Conservation (phyloP, 1,140 invertebrate genomes). For the Penaeus japonicus region DNA sequence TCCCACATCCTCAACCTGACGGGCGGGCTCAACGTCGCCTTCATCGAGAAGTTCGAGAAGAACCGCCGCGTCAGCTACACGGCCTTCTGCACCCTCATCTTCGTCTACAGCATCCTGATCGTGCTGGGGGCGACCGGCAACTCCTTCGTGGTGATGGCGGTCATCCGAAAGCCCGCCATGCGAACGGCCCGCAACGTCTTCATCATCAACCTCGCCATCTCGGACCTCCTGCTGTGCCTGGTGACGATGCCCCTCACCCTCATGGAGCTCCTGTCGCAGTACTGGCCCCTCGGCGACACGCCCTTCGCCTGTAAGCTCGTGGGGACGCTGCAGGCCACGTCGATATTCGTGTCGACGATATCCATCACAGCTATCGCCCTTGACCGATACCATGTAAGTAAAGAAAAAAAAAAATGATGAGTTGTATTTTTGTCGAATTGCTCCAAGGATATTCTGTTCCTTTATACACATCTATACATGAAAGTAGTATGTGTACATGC, state of each 20-base stretch:
- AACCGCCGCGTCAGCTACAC: constrained; percentile 76
- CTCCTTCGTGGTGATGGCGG: constrained; percentile 79
- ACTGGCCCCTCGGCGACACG: constrained; percentile 76
- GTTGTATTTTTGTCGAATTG: not conserved
- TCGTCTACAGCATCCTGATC: constrained; percentile 77
- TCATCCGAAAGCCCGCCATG: constrained; percentile 81
- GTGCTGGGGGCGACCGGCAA: constrained; percentile 80
- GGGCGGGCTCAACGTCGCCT: constrained; percentile 40
- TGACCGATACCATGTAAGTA: constrained; percentile 75
- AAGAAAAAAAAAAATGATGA: too few relatives aligned
- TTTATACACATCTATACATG: too few relatives aligned
- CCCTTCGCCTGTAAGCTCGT: constrained; percentile 79
- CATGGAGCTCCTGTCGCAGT: constrained; percentile 79
- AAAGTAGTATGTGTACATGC: not conserved
- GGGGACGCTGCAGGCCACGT: constrained; percentile 81
- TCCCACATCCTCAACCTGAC: constrained; percentile 50
- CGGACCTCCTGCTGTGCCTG: constrained; percentile 86
- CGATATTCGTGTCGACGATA: constrained; percentile 88
- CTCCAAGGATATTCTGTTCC: not conserved
- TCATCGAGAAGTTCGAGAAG: constrained; percentile 53
- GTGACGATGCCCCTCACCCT: constrained; percentile 88
- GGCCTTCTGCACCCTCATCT: constrained; percentile 72
- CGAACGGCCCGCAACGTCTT: constrained; percentile 86
- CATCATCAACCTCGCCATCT: constrained; percentile 86
- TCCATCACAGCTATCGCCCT: constrained; percentile 91